Conservation (phyloP, 2,797 vertebrate species). For the Danio aesculapii region DNA sequence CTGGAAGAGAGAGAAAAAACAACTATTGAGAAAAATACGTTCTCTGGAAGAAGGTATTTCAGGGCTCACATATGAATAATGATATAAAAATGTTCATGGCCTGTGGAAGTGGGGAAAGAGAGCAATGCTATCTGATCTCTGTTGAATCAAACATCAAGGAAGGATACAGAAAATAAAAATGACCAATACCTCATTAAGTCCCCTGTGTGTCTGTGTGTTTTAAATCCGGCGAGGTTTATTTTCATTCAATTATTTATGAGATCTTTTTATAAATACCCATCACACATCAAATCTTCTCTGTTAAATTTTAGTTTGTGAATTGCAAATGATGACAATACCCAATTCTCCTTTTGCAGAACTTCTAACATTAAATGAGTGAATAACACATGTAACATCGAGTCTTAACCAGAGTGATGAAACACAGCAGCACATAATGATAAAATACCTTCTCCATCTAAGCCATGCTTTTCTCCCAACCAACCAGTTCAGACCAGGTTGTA, state of each 20-base stretch:
- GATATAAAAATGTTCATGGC: conserved; percentile 49
- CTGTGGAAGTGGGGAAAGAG: conserved; percentile 44
- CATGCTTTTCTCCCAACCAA: too few relatives aligned
- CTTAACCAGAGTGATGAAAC: too few relatives aligned
- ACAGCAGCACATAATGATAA: too few relatives aligned
- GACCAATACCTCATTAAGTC: conserved; percentile 31
- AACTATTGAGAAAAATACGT: conserved; percentile 37
- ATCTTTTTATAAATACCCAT: conserved; percentile 31
- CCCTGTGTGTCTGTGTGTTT: conserved; percentile 15
- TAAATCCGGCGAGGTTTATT: not conserved
- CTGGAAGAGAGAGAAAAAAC: conserved; percentile 40
- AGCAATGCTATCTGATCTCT: conserved; percentile 17
- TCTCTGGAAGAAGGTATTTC: conserved; percentile 53
- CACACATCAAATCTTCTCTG: conserved; percentile 20
- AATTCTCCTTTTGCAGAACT: not conserved
- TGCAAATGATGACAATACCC: conserved; percentile 11
- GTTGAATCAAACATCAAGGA: conserved; percentile 46
- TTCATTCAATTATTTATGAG: conserved; percentile 33
- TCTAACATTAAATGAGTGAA: not conserved
- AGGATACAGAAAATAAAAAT: conserved; percentile 37
- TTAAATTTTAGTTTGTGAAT: conserved; percentile 17
- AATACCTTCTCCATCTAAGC: too few relatives aligned
- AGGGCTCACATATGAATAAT: conserved; percentile 44
- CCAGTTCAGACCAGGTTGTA: too few relatives aligned
- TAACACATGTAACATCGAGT: not conserved